phyloP scores from a whole-genome alignment of 2,888 invertebrate genomes.

The Isotomurus palustris region DNA sequence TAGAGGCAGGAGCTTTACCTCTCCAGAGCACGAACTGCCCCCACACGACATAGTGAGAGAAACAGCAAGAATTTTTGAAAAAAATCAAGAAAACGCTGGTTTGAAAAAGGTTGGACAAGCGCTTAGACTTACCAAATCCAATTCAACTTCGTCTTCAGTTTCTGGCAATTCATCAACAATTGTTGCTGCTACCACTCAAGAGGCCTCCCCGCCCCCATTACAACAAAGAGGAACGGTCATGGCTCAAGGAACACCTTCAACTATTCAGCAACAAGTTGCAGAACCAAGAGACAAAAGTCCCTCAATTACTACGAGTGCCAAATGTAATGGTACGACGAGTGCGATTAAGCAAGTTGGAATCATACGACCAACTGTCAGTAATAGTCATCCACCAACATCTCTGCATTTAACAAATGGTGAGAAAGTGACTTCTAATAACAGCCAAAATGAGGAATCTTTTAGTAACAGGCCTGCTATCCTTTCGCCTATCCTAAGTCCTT shows the following conservation, averaged over 20 bases:
- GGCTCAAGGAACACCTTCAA: slow-evolving; percentile 30
- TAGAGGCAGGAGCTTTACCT: slow-evolving; percentile 29
- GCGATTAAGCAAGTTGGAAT: slow-evolving; percentile 55
- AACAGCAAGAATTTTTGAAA: slow-evolving; percentile 77
- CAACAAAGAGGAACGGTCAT: slow-evolving; percentile 25
- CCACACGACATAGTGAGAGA: slow-evolving; percentile 85
- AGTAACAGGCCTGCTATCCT: slow-evolving; percentile 19
- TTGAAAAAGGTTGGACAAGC: slow-evolving; percentile 41
- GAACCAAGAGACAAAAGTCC: slow-evolving; percentile 35
- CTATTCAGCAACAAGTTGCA: slow-evolving; percentile 41
- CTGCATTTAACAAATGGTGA: slow-evolving; percentile 4
- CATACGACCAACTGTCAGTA: slow-evolving; percentile 54
- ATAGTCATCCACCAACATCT: slow-evolving; percentile 1
- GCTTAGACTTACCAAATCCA: slow-evolving; percentile 36
- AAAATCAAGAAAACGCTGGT: slow-evolving; percentile 48
- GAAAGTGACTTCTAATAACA: not conserved
- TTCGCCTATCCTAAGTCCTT: slow-evolving; percentile 19
- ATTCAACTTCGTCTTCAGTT: slow-evolving; percentile 11
- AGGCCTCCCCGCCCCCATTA: slow-evolving; percentile 45
- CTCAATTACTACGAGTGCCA: slow-evolving; percentile 16
- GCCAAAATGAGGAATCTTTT: not conserved
- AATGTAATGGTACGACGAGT: slow-evolving; percentile 15
- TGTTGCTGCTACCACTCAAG: slow-evolving; percentile 40
- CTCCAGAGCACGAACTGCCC: slow-evolving; percentile 68
- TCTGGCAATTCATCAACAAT: slow-evolving; percentile 12